Conservation (phyloP, 2,888 invertebrate genomes). For the Salpingus planirostris region DNA sequence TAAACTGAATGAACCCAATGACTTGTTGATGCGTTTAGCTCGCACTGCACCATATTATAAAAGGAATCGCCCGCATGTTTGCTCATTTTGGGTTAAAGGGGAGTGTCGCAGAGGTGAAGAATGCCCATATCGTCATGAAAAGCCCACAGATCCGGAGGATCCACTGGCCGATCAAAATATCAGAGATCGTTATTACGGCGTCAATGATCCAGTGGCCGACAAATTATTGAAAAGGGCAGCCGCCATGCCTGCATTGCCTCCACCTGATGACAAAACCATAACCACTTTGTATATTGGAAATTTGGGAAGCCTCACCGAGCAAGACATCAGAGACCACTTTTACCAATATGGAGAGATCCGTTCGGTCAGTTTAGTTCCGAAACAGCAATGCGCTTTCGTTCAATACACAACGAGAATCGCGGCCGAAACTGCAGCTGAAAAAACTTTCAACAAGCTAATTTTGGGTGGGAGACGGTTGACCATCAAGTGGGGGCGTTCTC, state of each 20-base stretch:
- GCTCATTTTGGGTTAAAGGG: slow-evolving; percentile 98
- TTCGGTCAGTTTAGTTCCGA: slow-evolving; percentile 80
- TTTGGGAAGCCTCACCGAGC: slow-evolving; percentile 82
- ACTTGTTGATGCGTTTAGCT: slow-evolving; percentile 78
- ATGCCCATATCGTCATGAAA: slow-evolving; percentile 92
- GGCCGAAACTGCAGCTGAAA: slow-evolving; percentile 90
- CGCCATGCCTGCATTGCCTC: slow-evolving; percentile 88
- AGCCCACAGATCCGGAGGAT: slow-evolving; percentile 95
- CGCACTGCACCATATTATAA: slow-evolving; percentile 93
- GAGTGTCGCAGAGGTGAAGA: slow-evolving; percentile 94
- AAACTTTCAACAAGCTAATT: slow-evolving; percentile 89
- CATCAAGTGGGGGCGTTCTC: slow-evolving; percentile 98
- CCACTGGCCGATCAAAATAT: slow-evolving; percentile 94
- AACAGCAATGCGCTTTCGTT: slow-evolving; percentile 95
- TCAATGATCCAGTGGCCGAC: slow-evolving; percentile 93
- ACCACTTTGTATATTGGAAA: slow-evolving; percentile 98
- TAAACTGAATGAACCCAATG: slow-evolving; percentile 69
- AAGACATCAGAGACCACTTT: slow-evolving; percentile 90
- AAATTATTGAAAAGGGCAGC: slow-evolving; percentile 84
- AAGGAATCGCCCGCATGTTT: slow-evolving; percentile 89
- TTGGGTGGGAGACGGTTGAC: slow-evolving; percentile 76
- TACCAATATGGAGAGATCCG: slow-evolving; percentile 99
- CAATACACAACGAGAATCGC: slow-evolving; percentile 87
- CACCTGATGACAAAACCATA: slow-evolving; percentile 92
- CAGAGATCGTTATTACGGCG: slow-evolving; percentile 87